Base-by-base conservation (phyloP, 2,113 vertebrate species). In the Dipodomys stephensi region DNA sequence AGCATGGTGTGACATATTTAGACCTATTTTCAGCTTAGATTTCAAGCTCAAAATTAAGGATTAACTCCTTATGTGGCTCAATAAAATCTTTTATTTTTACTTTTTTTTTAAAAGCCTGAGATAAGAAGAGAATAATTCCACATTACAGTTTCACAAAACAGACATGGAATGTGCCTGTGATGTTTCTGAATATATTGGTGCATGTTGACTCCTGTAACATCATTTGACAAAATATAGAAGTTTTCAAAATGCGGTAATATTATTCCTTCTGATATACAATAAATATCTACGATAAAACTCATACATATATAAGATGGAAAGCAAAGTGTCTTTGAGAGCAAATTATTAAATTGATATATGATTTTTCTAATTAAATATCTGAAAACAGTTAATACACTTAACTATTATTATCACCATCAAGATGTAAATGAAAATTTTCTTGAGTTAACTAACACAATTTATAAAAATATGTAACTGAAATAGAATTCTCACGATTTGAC, bases 211-310 rank as follows among this genome's bases (percentile, higher is more conserved):
- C 30, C 85, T 92, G 25, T 88, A 84, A 78, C 20, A 71, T 74
- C n/a, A 92, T 62, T 78, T 74, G 53, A 92, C 84, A 82, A 35
- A 82, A 73, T 68, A 85, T 20, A 30, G 10, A 28, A 62, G 7
- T 86, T 88, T 96, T 62, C 22, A 72, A 93, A 84, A 28, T 79
- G 9, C 57, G 44, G 90, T 67, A 81, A 57, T 32, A 84, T 91
- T 72, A 74, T 1, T 19, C 23, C 5, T 79, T 80, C 1, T 62
- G 20, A 78, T 35, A 92, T 82, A 85, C 86, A 71, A 80, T 64
- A 35, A 83, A 82, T 12, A 96, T 79, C 78, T 90, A 84, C 76
- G 39, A 62, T 60, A 62, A 80, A 85, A 92, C 83, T 39, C 2
- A 3, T 82, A 19, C 5, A 78, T 2, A 23, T 5, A 57, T 4